Evolutionary conservation across 2,113 vertebrate genomes (phyloP), one percentile per base, ranked within the genome.

Genomic region (Nesospiza acunhae): DNA sequence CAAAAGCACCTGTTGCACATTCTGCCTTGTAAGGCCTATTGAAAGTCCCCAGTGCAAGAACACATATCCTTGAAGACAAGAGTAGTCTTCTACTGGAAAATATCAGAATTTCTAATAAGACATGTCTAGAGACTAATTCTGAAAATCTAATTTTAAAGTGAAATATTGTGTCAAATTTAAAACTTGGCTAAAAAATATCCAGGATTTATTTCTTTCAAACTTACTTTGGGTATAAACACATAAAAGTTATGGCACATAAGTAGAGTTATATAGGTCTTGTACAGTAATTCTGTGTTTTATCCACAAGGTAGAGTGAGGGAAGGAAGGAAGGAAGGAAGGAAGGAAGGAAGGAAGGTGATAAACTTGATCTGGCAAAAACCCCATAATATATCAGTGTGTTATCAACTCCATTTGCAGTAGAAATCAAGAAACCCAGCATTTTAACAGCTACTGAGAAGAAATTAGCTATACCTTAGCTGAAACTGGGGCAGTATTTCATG

Each of bases 331-430:
- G 39, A 41, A 42, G 15, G 14, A 27, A 27, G 5, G 13, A 28
- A 28, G 5, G 24, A 35, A 31, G 1, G 4, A 9, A 87, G 1
- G 6, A 5, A 39, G 39, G 41, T 7, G 15, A 24, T 20, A n/a
- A 60, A 60, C 10, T 49, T 21, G 23, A 49, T 44, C 20, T 52
- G 20, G 26, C 37, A 44, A 72, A 52, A 50, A 15, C 3, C 0
- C 0, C 23, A 30, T 7, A 50, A 15, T 24, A 20, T 20, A 20
- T 20, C 46, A 30, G 5, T 10, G 15, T 70, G 10, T 30, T 70
- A 70, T 50, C 46, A 52, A 35, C 46, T 35, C 12, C 6, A 52
- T 30, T 42, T 62, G 15, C 15, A 35, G 13, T 42, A n/a, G 17
- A 59, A 50, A 41, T 5, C 24, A 56, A 55, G 28, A 19, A 59